Evolutionary conservation across 2,113 vertebrate genomes (phyloP).

Genomic region (Hydrochoerus hydrochaeris): DNA sequence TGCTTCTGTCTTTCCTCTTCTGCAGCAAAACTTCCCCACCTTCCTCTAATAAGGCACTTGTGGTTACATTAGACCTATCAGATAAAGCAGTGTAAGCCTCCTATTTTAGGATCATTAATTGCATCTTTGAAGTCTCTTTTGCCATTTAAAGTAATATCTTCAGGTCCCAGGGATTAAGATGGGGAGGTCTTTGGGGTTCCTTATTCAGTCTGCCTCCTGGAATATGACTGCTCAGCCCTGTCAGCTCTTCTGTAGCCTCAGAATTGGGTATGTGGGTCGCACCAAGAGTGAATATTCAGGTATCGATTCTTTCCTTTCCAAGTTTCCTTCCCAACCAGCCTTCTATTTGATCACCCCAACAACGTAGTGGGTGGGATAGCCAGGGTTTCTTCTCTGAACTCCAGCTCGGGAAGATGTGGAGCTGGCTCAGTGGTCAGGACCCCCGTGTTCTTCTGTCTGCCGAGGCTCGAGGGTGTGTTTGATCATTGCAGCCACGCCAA

Average conservation of each 20-base stretch:
- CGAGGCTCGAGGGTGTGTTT: background rate
- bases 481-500: slow-evolving; percentile 38
- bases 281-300: background rate
- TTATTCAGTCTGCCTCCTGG: background rate
- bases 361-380: rapidly evolving
- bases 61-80: background rate
- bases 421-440: background rate
- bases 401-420: no score
- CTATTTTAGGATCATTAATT: background rate
- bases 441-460: background rate
- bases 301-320: background rate
- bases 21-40: background rate
- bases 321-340: background rate
- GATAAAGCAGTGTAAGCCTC: background rate
- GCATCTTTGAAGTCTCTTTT: background rate
- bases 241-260: background rate
- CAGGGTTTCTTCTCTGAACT: background rate
- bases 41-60: background rate
- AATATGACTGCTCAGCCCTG: no score
- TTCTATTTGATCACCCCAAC: background rate
- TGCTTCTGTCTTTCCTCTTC: background rate
- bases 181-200: background rate
- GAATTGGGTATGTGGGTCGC: background rate
- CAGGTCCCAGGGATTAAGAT: background rate
- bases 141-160: background rate